These are phyloP conservation scores for Macrosoma leucophasiata DNA, from an alignment of 2,888 invertebrate genomes.

Conservation along the genomic window DNA sequence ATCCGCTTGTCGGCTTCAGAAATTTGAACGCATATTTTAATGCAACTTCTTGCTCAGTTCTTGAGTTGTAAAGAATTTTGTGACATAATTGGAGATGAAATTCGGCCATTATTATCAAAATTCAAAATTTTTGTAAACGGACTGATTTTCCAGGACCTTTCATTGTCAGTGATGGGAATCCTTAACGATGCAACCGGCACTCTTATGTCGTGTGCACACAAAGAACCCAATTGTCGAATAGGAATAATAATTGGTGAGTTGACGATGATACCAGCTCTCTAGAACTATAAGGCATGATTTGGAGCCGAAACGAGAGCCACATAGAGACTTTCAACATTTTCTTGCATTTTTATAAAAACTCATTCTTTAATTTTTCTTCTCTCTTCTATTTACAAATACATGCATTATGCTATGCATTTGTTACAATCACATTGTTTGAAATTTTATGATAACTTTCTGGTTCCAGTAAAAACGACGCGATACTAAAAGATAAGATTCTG, in stretches of 20 bases:
- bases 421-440: no score
- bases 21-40: no score
- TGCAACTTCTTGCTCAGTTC: no score
- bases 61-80: no score
- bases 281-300: conserved; percentile 53
- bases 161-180: conserved; percentile 90
- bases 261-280: conserved; percentile 62
- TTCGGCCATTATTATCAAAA: no score
- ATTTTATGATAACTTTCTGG: no score
- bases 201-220: conserved; percentile 93
- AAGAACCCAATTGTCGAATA: conserved; percentile 84
- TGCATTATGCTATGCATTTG: no score
- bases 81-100: no score
- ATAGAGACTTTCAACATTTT: conserved; percentile 47
- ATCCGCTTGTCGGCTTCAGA: no score
- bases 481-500: no score
- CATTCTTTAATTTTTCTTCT: conserved; percentile 2
- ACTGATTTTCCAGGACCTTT: conserved; percentile 80
- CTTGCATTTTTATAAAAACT: conserved; percentile 8
- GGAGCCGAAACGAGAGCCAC: conserved; percentile 52
- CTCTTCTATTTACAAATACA: no score
- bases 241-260: conserved; percentile 89
- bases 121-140: conserved; percentile 27
- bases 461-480: no score
- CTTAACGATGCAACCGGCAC: conserved; percentile 97